Conservation (phyloP, 2,113 vertebrate species). For the Eonycteris spelaea region DNA sequence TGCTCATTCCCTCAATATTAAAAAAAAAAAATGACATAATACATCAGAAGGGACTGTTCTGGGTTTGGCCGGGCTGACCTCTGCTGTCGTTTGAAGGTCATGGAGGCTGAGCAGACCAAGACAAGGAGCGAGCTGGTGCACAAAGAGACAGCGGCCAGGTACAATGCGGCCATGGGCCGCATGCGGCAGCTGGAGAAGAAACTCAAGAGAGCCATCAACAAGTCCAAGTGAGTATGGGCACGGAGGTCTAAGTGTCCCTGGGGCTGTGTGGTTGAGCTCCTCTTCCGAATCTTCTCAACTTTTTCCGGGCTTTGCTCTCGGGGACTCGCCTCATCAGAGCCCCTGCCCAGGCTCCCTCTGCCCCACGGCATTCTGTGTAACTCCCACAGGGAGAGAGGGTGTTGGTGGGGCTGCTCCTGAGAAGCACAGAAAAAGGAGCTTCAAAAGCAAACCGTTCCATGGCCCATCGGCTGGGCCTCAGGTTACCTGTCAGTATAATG, state of each 20-base stretch:
- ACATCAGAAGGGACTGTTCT: not conserved
- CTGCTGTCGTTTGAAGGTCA: constrained; percentile 86
- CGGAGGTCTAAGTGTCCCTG: rapidly evolving
- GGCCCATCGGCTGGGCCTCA: not conserved
- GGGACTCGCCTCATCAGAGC: not conserved
- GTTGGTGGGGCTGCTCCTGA: not conserved
- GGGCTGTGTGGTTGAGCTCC: rapidly evolving
- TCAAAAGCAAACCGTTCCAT: not conserved
- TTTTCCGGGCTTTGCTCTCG: not conserved
- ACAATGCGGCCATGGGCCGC: constrained; percentile 90
- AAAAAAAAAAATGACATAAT: not conserved
- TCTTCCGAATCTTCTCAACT: not conserved
- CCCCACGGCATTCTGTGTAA: rapidly evolving
- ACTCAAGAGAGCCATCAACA: constrained; percentile 96
- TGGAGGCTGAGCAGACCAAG: constrained; percentile 97
- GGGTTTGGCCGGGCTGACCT: not conserved
- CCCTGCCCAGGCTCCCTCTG: not conserved
- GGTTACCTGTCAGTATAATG: not conserved
- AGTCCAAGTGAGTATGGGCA: constrained; percentile 90
- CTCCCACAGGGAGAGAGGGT: not conserved
- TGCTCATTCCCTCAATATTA: not conserved
- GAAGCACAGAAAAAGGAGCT: not conserved
- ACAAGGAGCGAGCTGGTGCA: constrained; percentile 93
- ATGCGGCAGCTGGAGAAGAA: constrained; percentile 99
- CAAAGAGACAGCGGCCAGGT: constrained; percentile 95